These are phyloP conservation scores for Megalonaias nervosa DNA, from an alignment of 1,140 invertebrate genomes.

Conservation along the genomic window DNA sequence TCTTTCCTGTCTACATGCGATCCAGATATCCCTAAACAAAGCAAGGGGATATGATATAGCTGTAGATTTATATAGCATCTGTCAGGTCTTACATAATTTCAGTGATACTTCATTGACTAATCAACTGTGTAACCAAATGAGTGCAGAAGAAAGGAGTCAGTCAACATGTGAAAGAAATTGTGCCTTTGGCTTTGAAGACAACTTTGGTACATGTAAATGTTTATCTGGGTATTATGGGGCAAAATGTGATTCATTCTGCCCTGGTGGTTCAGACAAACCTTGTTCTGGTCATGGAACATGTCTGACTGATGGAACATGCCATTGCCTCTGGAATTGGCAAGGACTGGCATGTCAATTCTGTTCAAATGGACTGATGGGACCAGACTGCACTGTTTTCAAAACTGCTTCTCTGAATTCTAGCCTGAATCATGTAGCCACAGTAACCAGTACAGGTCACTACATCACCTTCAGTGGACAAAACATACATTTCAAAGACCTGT, in stretches of 20 bases:
- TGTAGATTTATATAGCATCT: slow-evolving; percentile 25
- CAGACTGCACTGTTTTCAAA: slow-evolving; percentile 42
- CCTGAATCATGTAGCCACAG: slow-evolving; percentile 23
- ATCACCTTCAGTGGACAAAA: slow-evolving; percentile 43
- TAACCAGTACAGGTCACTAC: slow-evolving; percentile 36
- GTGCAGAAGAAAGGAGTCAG: slow-evolving; percentile 6
- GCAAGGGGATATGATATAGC: slow-evolving; percentile 25
- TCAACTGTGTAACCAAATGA: slow-evolving; percentile 10
- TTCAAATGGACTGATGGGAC: slow-evolving; percentile 24
- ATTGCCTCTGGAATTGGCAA: slow-evolving; percentile 48
- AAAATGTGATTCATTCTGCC: slow-evolving; percentile 35
- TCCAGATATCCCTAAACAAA: slow-evolving; percentile 25
- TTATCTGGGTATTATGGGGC: slow-evolving; percentile 42
- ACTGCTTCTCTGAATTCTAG: slow-evolving; percentile 9
- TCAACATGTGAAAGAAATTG: slow-evolving; percentile 33
- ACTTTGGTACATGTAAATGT: slow-evolving; percentile 38
- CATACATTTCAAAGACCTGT: slow-evolving; percentile 30
- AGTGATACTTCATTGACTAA: not conserved
- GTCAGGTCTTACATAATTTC: slow-evolving; percentile 1
- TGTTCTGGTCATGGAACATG: slow-evolving; percentile 48
- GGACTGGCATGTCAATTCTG: slow-evolving; percentile 26
- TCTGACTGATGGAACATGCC: slow-evolving; percentile 35
- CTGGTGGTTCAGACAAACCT: slow-evolving; percentile 40
- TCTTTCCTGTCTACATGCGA: slow-evolving; percentile 37
- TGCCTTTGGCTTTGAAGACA: slow-evolving; percentile 31